Evolutionary conservation across 2,888 invertebrate species (phyloP), one percentile per base, ranked within the genome.

Genomic region (Andrena marginata): DNA sequence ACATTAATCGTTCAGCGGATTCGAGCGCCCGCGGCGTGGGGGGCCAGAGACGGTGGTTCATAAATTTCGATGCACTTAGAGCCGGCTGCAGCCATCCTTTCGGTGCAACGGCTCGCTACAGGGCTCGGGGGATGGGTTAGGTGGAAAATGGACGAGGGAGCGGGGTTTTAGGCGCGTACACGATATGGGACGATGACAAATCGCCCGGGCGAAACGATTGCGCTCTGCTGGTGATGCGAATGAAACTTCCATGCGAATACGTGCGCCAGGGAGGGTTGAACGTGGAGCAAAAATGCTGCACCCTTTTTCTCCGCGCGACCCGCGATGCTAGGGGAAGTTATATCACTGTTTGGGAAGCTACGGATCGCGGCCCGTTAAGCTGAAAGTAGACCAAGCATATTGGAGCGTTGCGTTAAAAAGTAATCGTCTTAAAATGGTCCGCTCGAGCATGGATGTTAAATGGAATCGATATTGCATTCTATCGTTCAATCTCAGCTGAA

Each of bases 1-100:
- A 67, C 88, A 88, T 88, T 87, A 88, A 88, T 88, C 88, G 88
- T 87, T 84, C 81, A 63, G 64, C 81, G 63, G 77, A 80, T 81
- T 83, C 75, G 85, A 78, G 72, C 67, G 77, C 59, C 69, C 62
- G 62, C 26, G 48, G 59, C 56, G 71, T n/a, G 59, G 48, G 54
- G 69, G 35, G 31, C n/a, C 42, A 23, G 79, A 48, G 72, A 59
- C 72, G 85, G 72, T 69, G 82, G 88, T 89, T 89, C 89, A 89
- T 89, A 89, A 89, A 89, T 89, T 89, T 89, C 89, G 87, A 89
- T 89, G 89, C 89, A 89, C 89, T 89, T 89, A 89, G 85, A 89
- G 68, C 77, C 80, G 73, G 79, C 64, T 75, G 84, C 77, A 78
- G 59, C 79, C 60, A 76, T 63, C 78, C 74, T 65, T 70, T 63